Base-by-base conservation (phyloP, 2,797 vertebrate genomes). In the Sciurus carolinensis region DNA sequence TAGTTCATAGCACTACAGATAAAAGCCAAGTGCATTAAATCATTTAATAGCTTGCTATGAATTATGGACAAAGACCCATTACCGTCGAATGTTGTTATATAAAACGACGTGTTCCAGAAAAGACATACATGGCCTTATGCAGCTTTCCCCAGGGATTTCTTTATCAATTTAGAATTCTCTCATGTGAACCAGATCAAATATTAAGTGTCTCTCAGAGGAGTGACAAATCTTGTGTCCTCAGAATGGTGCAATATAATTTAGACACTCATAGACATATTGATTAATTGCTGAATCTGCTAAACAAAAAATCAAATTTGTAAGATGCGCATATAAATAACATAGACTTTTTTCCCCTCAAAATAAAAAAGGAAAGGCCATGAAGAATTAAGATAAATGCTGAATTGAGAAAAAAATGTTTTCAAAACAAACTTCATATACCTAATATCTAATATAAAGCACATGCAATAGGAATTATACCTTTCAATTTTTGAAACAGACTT, bases 111-210 rank as follows among this genome's bases (percentile, higher is more conserved):
- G 88, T 89, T 94, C 88, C 75, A 89, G 85, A 92, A 66, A 64
- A 97, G 82, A 66, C 22, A 88, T 66, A 39, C 10, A 71, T 11
- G 83, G 50, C 15, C 57, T 69, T 95, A 59, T 76, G n/a, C 30
- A 75, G 50, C 0, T 7, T 72, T 96, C 92, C 39, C 86, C 0
- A 0, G 64, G 75, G 72, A 75, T 86, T 75, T 94, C 81, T 92
- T 84, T 82, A 92, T 85, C 93, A 93, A 82, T 94, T 96, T 97
- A 90, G 77, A 80, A 85, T 87, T 87, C 57, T 77, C 80, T 85
- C 39, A 9, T 52, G 76, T 71, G 71, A 90, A 85, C 54, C 22
- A 87, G 69, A 83, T 77, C 42, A 84, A 91, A 80, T 71, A 79
- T 52, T 64, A 94, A 92, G 42, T 91, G 67, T 75, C 15, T 82